These are phyloP conservation scores for Megalopta genalis DNA, from an alignment of 1,140 invertebrate species.

Conservation along the genomic window DNA sequence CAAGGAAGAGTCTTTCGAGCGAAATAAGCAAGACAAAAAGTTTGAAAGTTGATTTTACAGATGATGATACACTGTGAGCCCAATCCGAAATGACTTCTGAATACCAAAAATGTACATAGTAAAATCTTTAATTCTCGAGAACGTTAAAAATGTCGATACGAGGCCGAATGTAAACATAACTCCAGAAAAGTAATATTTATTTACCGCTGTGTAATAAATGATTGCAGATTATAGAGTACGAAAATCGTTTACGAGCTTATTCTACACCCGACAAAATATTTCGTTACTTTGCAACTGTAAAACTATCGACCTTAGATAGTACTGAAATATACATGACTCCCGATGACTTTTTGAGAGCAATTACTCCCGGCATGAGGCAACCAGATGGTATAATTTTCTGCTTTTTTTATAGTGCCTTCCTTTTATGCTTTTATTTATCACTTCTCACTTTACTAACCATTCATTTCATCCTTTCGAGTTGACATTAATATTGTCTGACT, in stretches of 20 bases:
- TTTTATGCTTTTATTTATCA: background rate
- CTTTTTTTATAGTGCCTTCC: background rate
- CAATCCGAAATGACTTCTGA: too few relatives aligned
- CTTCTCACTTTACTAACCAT: slow-evolving; percentile 19
- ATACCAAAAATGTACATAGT: too few relatives aligned
- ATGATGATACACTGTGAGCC: too few relatives aligned
- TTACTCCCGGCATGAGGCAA: slow-evolving; percentile 97
- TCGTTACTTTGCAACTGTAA: slow-evolving; percentile 99
- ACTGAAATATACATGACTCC: slow-evolving; percentile 98
- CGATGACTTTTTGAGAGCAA: slow-evolving; percentile 97
- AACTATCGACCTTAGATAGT: slow-evolving; percentile 86
- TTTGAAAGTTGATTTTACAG: too few relatives aligned
- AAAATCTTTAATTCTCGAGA: too few relatives aligned
- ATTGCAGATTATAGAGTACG: slow-evolving; percentile 97
- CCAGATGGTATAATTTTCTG: slow-evolving; percentile 90
- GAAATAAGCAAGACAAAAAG: too few relatives aligned
- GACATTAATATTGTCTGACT: background rate
- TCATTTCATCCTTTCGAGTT: background rate
- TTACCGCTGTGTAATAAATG: background rate
- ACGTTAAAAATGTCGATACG: too few relatives aligned
- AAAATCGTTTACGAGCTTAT: slow-evolving; percentile 96
- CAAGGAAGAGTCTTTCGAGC: too few relatives aligned
- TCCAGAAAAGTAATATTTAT: background rate
- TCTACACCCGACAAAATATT: slow-evolving; percentile 99
- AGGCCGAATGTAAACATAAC: background rate